phyloP scores from a whole-genome alignment of 2,797 vertebrate species.

The Psittacula echo region DNA sequence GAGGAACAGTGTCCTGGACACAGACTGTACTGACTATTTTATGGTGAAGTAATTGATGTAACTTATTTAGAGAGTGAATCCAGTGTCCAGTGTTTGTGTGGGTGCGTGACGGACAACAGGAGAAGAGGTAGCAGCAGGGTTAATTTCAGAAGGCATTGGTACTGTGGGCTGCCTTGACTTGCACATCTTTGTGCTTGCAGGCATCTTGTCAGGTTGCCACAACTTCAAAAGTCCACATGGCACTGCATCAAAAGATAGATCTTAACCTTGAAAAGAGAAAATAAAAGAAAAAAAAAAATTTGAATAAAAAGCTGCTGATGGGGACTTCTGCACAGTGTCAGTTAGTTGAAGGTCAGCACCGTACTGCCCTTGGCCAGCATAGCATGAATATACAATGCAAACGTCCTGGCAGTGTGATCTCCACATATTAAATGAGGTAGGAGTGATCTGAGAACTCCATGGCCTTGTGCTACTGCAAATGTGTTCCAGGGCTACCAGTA shows the following conservation, averaged over 20 bases:
- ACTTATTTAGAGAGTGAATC: neutral
- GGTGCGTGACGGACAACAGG: accelerated
- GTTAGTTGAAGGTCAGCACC: neutral
- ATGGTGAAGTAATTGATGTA: neutral
- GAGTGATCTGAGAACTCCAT: neutral
- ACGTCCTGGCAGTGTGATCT: neutral
- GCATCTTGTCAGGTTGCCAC: neutral
- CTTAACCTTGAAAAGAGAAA: neutral
- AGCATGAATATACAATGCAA: accelerated
- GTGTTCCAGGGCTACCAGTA: neutral
- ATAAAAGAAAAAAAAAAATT: neutral
- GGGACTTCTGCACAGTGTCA: neutral
- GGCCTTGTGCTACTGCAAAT: accelerated
- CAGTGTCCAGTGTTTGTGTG: neutral
- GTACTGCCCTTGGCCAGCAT: accelerated
- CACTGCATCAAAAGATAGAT: neutral
- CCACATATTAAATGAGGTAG: neutral
- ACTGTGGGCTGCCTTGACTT: neutral
- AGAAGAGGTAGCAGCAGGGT: neutral
- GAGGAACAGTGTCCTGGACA: neutral
- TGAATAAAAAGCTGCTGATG: neutral
- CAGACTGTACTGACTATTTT: neutral
- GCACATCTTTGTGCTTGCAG: accelerated
- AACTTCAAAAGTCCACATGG: neutral
- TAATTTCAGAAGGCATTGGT: neutral